phyloP scores from a whole-genome alignment of 1,140 invertebrate species.

The Potamilus streckersoni region DNA sequence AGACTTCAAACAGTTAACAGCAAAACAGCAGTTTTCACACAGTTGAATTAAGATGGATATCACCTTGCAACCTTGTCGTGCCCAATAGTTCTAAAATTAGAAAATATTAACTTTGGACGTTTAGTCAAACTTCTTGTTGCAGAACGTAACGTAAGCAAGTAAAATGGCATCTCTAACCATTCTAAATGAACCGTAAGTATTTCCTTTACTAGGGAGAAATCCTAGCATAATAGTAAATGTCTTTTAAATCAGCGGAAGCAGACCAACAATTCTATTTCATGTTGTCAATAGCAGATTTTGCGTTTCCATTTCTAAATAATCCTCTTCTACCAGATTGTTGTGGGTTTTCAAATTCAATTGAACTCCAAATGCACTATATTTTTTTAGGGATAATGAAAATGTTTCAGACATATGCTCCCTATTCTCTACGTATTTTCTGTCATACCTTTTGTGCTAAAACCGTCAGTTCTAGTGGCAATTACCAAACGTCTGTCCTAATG shows the following conservation, averaged over 20 bases:
- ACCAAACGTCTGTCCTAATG: neutral
- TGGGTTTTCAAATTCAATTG: constrained; percentile 8
- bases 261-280: constrained; percentile 2
- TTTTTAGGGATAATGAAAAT: constrained; percentile 12
- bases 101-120: constrained; percentile 8
- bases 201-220: neutral
- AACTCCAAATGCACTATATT: constrained; percentile 10
- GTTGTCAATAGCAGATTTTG: neutral
- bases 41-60: neutral
- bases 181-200: constrained; percentile 12
- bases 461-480: constrained; percentile 2
- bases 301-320: constrained; percentile 23
- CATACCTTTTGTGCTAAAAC: constrained; percentile 3
- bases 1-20: neutral
- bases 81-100: neutral
- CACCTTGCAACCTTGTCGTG: neutral
- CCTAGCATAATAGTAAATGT: constrained; percentile 10
- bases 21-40: neutral
- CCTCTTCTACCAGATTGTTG: constrained; percentile 2
- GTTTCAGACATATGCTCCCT: constrained; percentile 12
- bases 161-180: constrained; percentile 13
- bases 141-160: constrained; percentile 9
- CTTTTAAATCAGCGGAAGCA: constrained; percentile 11
- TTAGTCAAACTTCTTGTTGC: constrained; percentile 8
- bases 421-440: neutral